These are phyloP conservation scores for Trichosurus vulpecula DNA, from an alignment of 2,797 vertebrate species.

Conservation along the genomic window DNA sequence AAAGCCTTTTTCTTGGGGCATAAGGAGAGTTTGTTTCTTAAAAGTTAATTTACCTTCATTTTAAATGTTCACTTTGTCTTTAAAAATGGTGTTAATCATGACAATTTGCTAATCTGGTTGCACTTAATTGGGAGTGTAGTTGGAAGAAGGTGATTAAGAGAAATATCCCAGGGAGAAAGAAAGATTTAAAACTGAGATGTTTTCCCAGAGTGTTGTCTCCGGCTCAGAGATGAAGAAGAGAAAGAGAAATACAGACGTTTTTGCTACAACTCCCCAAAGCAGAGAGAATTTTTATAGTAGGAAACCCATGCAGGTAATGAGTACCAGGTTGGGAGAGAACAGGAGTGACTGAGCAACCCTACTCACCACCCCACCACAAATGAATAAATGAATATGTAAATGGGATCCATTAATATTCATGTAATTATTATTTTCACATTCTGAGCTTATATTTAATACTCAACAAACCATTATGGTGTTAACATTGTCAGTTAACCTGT, in stretches of 20 bases:
- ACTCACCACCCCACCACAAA: not conserved
- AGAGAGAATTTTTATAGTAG: not conserved
- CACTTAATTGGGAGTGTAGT: not conserved
- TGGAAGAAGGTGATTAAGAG: not conserved
- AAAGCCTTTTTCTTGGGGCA: not conserved
- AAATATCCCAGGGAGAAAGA: not conserved
- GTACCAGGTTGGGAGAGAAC: not conserved
- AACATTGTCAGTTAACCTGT: slow-evolving; percentile 49
- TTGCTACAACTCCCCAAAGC: not conserved
- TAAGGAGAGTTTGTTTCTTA: not conserved
- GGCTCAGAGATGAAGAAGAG: not conserved
- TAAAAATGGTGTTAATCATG: not conserved
- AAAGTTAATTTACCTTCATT: not conserved
- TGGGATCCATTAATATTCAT: not conserved
- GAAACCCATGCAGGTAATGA: not conserved
- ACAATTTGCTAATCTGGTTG: not conserved
- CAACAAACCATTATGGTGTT: slow-evolving; percentile 46
- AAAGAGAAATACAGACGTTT: not conserved
- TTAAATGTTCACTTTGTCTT: not conserved
- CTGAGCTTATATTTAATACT: slow-evolving; percentile 31
- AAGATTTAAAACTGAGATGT: not conserved
- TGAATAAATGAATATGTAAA: not conserved
- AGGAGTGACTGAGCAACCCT: not conserved
- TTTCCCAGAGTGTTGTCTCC: not conserved
- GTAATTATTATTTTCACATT: slow-evolving; percentile 26